Evolutionary conservation across 1,140 invertebrate species (phyloP).

Genomic region (Panagrolaimus sp.): DNA sequence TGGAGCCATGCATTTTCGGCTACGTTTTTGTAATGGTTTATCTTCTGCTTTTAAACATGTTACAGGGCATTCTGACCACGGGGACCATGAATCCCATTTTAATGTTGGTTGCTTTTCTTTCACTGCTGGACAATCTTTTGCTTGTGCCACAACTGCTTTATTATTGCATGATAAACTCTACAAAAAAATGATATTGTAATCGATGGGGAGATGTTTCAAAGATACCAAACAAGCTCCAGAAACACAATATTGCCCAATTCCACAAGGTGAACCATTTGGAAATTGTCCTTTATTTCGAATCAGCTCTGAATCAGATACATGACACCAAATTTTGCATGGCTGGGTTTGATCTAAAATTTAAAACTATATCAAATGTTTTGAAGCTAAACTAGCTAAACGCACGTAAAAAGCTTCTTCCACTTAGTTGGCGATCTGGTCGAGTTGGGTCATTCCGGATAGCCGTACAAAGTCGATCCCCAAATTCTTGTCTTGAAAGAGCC

Average conservation of each 20-base stretch:
- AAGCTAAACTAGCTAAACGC: conserved; percentile 13
- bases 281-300: conserved; percentile 58
- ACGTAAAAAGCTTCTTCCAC: conserved; percentile 52
- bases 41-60: conserved; percentile 26
- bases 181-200: not conserved
- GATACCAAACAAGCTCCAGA: conserved; percentile 45
- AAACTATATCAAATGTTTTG: not conserved
- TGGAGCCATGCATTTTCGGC: conserved; percentile 31
- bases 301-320: conserved; percentile 51
- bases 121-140: conserved; percentile 37
- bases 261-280: conserved; percentile 55
- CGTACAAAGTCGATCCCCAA: conserved; percentile 50
- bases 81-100: conserved; percentile 40
- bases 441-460: conserved; percentile 47
- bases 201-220: not conserved
- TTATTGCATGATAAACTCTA: conserved; percentile 39
- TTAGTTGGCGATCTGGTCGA: conserved; percentile 50
- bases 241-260: conserved; percentile 50
- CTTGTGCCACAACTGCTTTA: conserved; percentile 39
- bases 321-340: conserved; percentile 58
- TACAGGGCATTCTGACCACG: conserved; percentile 31
- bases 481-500: conserved; percentile 51
- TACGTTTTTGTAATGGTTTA: conserved; percentile 31
- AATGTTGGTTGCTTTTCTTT: conserved; percentile 12
- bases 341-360: conserved; percentile 51